phyloP scores from a whole-genome alignment of 1,140 invertebrate species.

The Platorchestia sp. region DNA sequence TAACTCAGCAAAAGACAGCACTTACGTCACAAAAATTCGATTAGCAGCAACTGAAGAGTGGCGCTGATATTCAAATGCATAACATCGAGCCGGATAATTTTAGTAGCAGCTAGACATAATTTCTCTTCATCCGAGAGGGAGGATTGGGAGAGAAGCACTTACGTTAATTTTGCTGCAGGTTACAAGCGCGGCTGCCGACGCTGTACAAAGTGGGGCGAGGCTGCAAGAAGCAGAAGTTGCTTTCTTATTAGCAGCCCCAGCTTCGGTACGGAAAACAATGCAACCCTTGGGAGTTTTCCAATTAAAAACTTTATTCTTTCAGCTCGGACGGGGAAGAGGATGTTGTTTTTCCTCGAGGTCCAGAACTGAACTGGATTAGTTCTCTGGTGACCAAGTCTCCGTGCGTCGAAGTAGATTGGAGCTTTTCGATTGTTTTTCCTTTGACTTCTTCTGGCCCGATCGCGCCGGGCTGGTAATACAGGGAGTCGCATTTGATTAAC shows the following conservation, averaged over 20 bases:
- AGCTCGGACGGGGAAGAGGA: neutral
- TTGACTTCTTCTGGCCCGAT: neutral
- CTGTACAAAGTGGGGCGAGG: neutral
- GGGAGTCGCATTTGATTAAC: too few species aligned
- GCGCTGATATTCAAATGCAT: neutral
- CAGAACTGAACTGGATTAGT: constrained; percentile 28
- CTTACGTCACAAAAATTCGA: neutral
- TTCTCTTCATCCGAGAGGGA: neutral
- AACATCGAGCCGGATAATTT: neutral
- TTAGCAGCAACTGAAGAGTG: neutral
- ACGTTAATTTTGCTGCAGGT: neutral
- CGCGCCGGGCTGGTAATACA: too few species aligned
- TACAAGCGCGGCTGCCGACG: neutral
- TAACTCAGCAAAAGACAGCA: neutral
- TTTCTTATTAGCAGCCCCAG: constrained; percentile 23
- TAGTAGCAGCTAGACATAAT: neutral
- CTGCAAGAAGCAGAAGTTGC: neutral
- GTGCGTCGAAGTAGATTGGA: neutral
- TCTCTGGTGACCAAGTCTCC: neutral
- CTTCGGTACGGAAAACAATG: constrained; percentile 37
- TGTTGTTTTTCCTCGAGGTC: neutral
- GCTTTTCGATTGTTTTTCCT: neutral
- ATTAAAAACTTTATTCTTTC: constrained; percentile 54
- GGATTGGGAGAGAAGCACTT: neutral
- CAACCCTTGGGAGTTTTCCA: constrained; percentile 52